Conservation (phyloP, 2,888 invertebrate genomes). For the Nomada fabriciana region DNA sequence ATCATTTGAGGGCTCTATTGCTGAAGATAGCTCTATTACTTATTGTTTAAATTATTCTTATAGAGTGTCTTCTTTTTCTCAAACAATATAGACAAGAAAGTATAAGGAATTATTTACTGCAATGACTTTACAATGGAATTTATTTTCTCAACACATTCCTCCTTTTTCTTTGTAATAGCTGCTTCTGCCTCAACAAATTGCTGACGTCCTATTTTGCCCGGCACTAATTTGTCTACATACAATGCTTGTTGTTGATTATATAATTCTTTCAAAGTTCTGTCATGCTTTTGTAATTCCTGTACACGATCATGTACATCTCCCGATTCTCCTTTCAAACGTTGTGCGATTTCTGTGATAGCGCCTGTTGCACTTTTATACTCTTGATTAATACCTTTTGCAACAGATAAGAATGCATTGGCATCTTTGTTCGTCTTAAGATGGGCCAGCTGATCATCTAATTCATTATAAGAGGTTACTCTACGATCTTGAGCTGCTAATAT, state of each 20-base stretch:
- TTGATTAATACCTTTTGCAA: constrained; percentile 86
- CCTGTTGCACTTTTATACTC: constrained; percentile 87
- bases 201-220: constrained; percentile 86
- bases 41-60: constrained; percentile 36
- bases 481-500: constrained; percentile 87
- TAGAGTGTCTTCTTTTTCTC: constrained; percentile 42
- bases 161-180: constrained; percentile 86
- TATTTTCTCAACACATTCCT: constrained; percentile 86
- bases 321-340: constrained; percentile 87
- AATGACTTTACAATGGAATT: constrained; percentile 85
- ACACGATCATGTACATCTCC: constrained; percentile 88
- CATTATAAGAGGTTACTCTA: constrained; percentile 87
- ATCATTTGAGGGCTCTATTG: constrained; percentile 30
- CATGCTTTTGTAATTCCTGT: constrained; percentile 87
- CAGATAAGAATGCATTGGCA: constrained; percentile 83
- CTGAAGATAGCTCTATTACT: constrained; percentile 44
- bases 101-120: constrained; percentile 72
- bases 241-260: constrained; percentile 85
- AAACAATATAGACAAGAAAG: background rate
- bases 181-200: constrained; percentile 87
- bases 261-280: constrained; percentile 84
- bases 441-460: constrained; percentile 87
- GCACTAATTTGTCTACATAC: constrained; percentile 87
- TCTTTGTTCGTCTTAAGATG: constrained; percentile 88
- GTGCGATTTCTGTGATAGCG: constrained; percentile 85